These are phyloP conservation scores for Eunapius fragilis DNA, from an alignment of 37 sponge, comb jelly and placozoan species.

Conservation along the genomic window DNA sequence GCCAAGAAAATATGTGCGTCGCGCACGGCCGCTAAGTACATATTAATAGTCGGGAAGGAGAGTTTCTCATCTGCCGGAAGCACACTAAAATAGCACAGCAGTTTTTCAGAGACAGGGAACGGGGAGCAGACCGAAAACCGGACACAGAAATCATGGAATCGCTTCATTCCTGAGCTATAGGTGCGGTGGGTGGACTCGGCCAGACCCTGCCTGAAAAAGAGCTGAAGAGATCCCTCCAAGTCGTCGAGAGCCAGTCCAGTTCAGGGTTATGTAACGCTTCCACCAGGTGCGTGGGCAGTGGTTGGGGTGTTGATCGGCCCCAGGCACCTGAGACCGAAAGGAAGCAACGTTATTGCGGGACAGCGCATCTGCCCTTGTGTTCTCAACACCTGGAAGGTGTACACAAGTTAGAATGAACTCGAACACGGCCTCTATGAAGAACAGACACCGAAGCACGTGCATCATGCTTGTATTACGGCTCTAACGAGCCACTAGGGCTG, in stretches of 20 bases:
- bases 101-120: slow-evolving; percentile 52
- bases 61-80: slow-evolving; percentile 35
- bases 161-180: slow-evolving; percentile 21
- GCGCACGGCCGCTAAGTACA: slow-evolving; percentile 52
- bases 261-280: slow-evolving; percentile 19
- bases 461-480: slow-evolving; percentile 2
- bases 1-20: slow-evolving; percentile 40
- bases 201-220: slow-evolving; percentile 24
- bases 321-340: not conserved
- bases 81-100: slow-evolving; percentile 43
- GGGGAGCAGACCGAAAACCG: slow-evolving; percentile 17
- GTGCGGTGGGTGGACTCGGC: slow-evolving; percentile 52
- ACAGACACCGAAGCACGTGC: slow-evolving; percentile 33
- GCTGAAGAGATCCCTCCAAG: slow-evolving; percentile 42
- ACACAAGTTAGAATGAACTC: slow-evolving; percentile 2
- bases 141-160: slow-evolving; percentile 42
- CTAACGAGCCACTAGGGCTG: slow-evolving; percentile 1
- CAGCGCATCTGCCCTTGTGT: slow-evolving; percentile 37
- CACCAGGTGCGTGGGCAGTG: slow-evolving; percentile 10
- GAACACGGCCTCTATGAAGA: slow-evolving; percentile 21
- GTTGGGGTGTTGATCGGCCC: not conserved
- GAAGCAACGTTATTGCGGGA: slow-evolving; percentile 25
- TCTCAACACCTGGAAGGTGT: slow-evolving; percentile 42
- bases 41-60: slow-evolving; percentile 29
- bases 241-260: slow-evolving; percentile 56